Conservation (phyloP, 1,140 invertebrate genomes). For the Drosophila tristis region DNA sequence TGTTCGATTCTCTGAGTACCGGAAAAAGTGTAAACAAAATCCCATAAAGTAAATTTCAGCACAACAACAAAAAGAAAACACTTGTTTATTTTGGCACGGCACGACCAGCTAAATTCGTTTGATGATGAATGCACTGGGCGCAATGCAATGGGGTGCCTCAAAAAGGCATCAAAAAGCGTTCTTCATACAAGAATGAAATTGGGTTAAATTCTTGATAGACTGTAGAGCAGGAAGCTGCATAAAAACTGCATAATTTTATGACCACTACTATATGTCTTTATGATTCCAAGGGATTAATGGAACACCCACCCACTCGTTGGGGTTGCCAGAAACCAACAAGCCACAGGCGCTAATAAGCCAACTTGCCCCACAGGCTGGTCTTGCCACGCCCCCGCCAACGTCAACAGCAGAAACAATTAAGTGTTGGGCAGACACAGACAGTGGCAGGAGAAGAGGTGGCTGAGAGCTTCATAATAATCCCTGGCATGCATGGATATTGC, state of each 20-base stretch:
- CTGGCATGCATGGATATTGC: constrained; percentile 8
- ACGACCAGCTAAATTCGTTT: constrained; percentile 31
- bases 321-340: no score
- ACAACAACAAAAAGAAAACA: constrained; percentile 11
- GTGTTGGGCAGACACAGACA: constrained; percentile 11
- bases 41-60: constrained; percentile 17
- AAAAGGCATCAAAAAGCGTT: constrained; percentile 38
- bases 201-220: constrained; percentile 23
- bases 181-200: constrained; percentile 25
- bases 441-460: background rate
- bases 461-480: constrained; percentile 38
- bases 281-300: no score
- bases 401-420: constrained; percentile 26
- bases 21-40: constrained; percentile 30
- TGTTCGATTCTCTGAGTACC: constrained; percentile 6
- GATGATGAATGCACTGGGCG: constrained; percentile 39
- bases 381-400: background rate
- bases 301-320: no score
- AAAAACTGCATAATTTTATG: background rate
- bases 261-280: background rate
- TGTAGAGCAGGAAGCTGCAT: background rate
- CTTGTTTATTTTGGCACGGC: constrained; percentile 39
- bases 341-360: no score
- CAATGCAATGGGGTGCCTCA: constrained; percentile 8
- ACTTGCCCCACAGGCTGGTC: no score